Evolutionary conservation across 2,797 vertebrate species (phyloP).

Genomic region (Mormyrops boulengeri): DNA sequence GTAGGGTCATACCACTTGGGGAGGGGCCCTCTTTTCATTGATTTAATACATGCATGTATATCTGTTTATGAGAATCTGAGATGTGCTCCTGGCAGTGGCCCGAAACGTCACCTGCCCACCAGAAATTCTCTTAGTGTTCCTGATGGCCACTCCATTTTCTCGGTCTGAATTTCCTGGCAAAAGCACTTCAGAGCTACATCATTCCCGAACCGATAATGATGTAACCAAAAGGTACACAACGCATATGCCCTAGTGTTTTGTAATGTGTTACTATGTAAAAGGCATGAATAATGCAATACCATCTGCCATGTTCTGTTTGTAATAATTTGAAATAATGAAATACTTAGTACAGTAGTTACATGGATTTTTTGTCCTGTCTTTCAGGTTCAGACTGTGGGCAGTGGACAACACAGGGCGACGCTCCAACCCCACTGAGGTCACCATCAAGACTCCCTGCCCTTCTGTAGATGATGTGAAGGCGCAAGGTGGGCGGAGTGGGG

Average conservation of each 20-base stretch:
- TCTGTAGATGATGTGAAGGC: conserved; percentile 97
- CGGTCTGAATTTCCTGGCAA: background rate
- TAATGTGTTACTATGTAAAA: background rate
- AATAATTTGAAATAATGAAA: background rate
- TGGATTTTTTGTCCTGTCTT: background rate
- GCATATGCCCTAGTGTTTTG: background rate
- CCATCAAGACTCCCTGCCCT: conserved; percentile 88
- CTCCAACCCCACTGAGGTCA: conserved; percentile 87
- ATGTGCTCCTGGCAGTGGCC: background rate
- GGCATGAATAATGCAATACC: background rate
- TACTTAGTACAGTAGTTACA: background rate
- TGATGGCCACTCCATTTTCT: background rate
- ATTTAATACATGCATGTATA: background rate
- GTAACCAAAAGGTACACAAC: background rate
- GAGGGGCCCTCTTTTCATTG: background rate
- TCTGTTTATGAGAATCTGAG: background rate
- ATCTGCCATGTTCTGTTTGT: background rate
- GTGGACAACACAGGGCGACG: conserved; percentile 93
- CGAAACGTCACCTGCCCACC: background rate
- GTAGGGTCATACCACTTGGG: background rate
- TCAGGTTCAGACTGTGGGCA: conserved; percentile 92
- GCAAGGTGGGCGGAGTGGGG: conserved; percentile 71
- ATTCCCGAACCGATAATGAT: background rate
- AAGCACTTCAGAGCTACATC: background rate
- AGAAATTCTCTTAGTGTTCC: background rate